These are phyloP conservation scores for Hypomesus transpacificus DNA, from an alignment of 2,113 vertebrate genomes.

Conservation along the genomic window DNA sequence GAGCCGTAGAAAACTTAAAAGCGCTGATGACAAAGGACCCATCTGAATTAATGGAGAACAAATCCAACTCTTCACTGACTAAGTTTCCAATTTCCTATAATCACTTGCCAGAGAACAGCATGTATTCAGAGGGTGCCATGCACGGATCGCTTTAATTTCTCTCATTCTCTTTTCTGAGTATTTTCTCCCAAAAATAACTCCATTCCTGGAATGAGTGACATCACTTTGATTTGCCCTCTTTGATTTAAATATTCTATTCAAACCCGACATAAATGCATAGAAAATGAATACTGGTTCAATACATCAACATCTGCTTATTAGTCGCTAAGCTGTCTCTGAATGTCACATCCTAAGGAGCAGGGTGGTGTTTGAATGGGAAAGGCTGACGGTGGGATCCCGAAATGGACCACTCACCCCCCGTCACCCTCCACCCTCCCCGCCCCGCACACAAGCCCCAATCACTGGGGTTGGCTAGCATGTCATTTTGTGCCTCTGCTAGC, in stretches of 20 bases:
- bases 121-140: slow-evolving; percentile 20
- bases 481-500: slow-evolving; percentile 13
- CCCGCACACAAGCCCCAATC: slow-evolving; percentile 3
- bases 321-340: slow-evolving; percentile 57
- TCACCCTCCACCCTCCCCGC: not conserved
- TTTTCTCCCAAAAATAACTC: slow-evolving; percentile 31
- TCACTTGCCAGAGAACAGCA: slow-evolving; percentile 52
- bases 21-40: slow-evolving; percentile 4
- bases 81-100: slow-evolving; percentile 47
- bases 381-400: slow-evolving; percentile 18
- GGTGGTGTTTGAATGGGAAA: slow-evolving; percentile 36
- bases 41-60: slow-evolving; percentile 15
- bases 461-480: slow-evolving; percentile 1
- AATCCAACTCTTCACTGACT: slow-evolving; percentile 25
- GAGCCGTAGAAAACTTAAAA: slow-evolving; percentile 8
- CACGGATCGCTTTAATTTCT: slow-evolving; percentile 47
- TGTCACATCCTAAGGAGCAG: slow-evolving; percentile 47
- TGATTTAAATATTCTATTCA: slow-evolving; percentile 59
- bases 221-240: slow-evolving; percentile 46
- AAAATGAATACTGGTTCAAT: slow-evolving; percentile 64
- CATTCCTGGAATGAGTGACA: slow-evolving; percentile 38
- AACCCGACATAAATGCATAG: slow-evolving; percentile 66
- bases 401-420: slow-evolving; percentile 15
- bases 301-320: slow-evolving; percentile 70
- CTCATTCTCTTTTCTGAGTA: slow-evolving; percentile 25